These are phyloP conservation scores for Leucopsar rothschildi DNA, from an alignment of 2,113 vertebrate species.

Conservation along the genomic window DNA sequence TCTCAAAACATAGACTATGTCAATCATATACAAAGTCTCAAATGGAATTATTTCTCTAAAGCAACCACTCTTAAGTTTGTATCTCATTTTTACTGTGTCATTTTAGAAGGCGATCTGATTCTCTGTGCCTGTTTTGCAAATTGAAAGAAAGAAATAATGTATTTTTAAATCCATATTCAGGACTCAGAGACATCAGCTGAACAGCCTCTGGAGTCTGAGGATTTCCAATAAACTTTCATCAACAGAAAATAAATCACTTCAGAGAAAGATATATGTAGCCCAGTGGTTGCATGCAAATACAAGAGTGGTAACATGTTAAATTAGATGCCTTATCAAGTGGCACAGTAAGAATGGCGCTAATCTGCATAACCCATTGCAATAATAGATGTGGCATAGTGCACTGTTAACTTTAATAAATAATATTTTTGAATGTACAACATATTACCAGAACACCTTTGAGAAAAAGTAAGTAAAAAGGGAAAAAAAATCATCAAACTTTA, in stretches of 20 bases:
- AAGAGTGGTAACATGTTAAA: background rate
- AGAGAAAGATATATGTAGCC: slow-evolving; percentile 1
- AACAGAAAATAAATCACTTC: slow-evolving; percentile 48
- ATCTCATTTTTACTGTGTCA: slow-evolving; percentile 23
- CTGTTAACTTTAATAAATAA: background rate
- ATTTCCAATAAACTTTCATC: slow-evolving; percentile 50
- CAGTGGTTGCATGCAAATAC: background rate
- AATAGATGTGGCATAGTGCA: background rate
- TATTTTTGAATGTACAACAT: background rate
- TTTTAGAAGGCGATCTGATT: slow-evolving; percentile 18
- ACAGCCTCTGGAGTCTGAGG: background rate
- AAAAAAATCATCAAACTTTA: background rate
- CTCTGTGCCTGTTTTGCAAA: slow-evolving; percentile 2
- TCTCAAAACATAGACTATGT: slow-evolving; percentile 53
- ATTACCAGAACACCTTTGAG: background rate
- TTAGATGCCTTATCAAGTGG: background rate
- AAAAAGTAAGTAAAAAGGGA: background rate
- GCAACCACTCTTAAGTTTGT: slow-evolving; percentile 28
- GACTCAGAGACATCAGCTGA: background rate
- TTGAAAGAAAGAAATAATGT: background rate
- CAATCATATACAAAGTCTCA: slow-evolving; percentile 52
- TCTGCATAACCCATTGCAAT: background rate
- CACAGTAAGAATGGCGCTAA: background rate
- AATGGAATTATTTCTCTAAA: slow-evolving; percentile 33
- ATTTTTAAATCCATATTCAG: slow-evolving; percentile 12